phyloP scores from a whole-genome alignment of 2,888 invertebrate genomes.

The Hirtodrosophila alboralis region DNA sequence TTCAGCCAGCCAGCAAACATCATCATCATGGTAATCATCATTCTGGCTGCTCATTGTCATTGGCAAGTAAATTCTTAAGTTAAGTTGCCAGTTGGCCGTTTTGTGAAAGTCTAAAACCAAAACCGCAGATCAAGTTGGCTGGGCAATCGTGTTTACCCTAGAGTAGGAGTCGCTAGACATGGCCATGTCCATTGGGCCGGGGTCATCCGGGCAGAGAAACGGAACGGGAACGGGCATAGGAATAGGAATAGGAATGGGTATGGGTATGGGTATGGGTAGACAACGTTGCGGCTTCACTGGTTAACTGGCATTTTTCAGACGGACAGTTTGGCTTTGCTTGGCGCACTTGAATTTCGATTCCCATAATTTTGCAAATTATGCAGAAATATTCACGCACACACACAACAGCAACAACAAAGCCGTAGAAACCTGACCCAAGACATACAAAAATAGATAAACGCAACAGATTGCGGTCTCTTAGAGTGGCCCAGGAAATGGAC shows the following conservation, averaged over 20 bases:
- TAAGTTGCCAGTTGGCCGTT: constrained; percentile 45
- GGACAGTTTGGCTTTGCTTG: constrained; percentile 31
- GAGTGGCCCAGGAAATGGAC: constrained; percentile 65
- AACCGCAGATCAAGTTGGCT: constrained; percentile 65
- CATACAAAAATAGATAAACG: constrained; percentile 68
- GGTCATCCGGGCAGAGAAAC: background rate
- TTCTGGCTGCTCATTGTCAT: constrained; percentile 56
- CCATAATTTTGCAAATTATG: constrained; percentile 76
- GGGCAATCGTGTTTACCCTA: constrained; percentile 68
- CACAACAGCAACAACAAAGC: constrained; percentile 28
- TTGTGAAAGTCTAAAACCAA: constrained; percentile 71
- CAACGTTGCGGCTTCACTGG: constrained; percentile 63
- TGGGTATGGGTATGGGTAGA: background rate
- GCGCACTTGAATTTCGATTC: constrained; percentile 68
- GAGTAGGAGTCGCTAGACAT: constrained; percentile 65
- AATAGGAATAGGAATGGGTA: no score
- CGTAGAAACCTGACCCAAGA: constrained; percentile 38
- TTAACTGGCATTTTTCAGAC: constrained; percentile 62
- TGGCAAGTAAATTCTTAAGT: constrained; percentile 56
- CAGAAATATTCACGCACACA: constrained; percentile 65
- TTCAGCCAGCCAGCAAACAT: constrained; percentile 19
- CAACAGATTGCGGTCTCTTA: constrained; percentile 62
- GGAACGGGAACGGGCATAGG: no score
- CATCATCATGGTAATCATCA: constrained; percentile 43
- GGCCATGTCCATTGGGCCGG: constrained; percentile 50